Base-by-base conservation (phyloP, 2,888 invertebrate genomes). In the Meta bourneti region DNA sequence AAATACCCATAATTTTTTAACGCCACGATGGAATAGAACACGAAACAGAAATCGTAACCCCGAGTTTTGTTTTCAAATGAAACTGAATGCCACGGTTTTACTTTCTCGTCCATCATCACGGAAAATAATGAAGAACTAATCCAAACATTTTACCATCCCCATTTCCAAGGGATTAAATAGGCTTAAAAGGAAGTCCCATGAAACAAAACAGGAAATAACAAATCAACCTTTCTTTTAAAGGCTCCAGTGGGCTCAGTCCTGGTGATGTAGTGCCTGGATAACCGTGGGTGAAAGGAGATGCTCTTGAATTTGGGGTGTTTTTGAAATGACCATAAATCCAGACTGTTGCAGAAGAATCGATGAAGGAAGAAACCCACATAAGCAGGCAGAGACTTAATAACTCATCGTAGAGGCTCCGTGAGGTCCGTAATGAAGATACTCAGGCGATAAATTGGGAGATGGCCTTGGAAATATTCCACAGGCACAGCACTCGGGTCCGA, bases 261-360 rank as follows among this genome's bases (percentile, higher is more conserved):
- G 7, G 54, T 83, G 54, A 83, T 81, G 16, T 16, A 81, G 70
- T 48, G n/a, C 9, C 16, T 6, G 70, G 75, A 54, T 75, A 54
- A 84, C 49, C 84, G 7, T 6, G 4, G 16, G 19, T 54, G 83
- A 83, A 48, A 20, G 20, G n/a, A 52, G 16, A 19, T 13, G 19
- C 34, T 52, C 74, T 7, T 7, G 16, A 49, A 54, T 74, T 83
- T 75, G 75, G 54, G 74, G n/a, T 75, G 84, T 75, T 84, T 84
- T 84, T 84, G 84, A 75, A 84, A 84, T 84, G 75, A 84, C 75
- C 84, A 84, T 84, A 75, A 84, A 84, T 84, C 74, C 75, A 48
- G 20, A 51, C 72, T 75, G 34, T 61, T 61, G 84, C 20, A 72
- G 7, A 49, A 19, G 75, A 75, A 84, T 84, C 75, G 83, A 83